Conservation (phyloP, 1,140 invertebrate species). For the Drosophila melanogaster region DNA sequence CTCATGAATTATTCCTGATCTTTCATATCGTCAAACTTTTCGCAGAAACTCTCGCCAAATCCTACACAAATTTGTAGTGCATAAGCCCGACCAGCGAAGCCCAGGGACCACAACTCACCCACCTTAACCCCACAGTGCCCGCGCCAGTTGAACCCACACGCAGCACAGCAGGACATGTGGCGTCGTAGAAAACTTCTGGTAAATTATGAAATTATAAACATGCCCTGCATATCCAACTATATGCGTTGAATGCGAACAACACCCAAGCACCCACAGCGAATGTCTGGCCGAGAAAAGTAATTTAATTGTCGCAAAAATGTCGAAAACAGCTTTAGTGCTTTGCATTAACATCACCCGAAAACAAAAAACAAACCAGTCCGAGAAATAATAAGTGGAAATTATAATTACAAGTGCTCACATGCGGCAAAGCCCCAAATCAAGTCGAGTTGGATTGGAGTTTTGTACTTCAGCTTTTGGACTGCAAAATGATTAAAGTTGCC, state of each 20-base stretch:
- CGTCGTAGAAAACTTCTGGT: constrained; percentile 69
- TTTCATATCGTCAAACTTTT: neutral
- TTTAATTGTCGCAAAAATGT: constrained; percentile 81
- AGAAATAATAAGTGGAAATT: constrained; percentile 77
- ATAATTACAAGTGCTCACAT: constrained; percentile 75
- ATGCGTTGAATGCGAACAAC: constrained; percentile 6
- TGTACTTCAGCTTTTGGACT: constrained; percentile 14
- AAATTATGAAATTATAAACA: constrained; percentile 82
- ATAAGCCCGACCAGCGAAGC: constrained; percentile 41
- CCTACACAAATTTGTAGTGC: constrained; percentile 67
- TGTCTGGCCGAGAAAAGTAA: constrained; percentile 80
- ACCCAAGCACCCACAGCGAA: constrained; percentile 42
- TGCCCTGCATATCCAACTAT: constrained; percentile 47
- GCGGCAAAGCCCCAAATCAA: constrained; percentile 42
- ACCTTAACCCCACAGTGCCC: constrained; percentile 29
- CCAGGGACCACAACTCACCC: neutral
- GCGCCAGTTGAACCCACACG: constrained; percentile 8
- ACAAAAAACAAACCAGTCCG: constrained; percentile 27
- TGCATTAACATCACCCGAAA: constrained; percentile 68
- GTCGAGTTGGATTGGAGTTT: constrained; percentile 13
- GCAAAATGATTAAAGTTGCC: constrained; percentile 53
- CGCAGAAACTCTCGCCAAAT: constrained; percentile 5
- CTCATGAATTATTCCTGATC: constrained; percentile 24
- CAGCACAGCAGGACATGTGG: constrained; percentile 74
- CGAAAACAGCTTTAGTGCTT: constrained; percentile 77